Base-by-base conservation (phyloP, 2,888 invertebrate species). In the Cepaea hortensis region DNA sequence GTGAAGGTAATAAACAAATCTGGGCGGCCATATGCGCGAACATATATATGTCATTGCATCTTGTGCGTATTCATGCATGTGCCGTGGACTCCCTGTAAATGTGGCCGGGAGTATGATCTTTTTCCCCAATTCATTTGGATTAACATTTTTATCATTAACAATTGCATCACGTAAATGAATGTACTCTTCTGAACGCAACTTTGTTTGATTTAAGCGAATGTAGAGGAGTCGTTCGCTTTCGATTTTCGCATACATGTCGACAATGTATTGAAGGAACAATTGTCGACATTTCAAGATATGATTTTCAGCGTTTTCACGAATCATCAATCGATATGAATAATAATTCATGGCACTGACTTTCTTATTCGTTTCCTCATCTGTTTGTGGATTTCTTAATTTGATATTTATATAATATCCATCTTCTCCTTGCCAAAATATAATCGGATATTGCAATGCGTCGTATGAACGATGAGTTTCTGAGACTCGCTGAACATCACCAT, bases 361-460 rank as follows among this genome's bases (percentile, higher is more conserved):
- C 76, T 89, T 88, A 61, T 88, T 91, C 86, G 88, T 91, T 85
- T 89, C 91, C 68, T 82, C 15, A 61, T n/a, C 3, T 76, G 84
- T 84, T 20, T 76, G 20, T 48, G 84, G 76, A 76, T 84, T 65
- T 20, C n/a, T 62, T 13, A n/a, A 62, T 55, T 23, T 84, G 18
- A 84, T 9, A 5, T 35, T 18, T 1, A 88, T 84, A 76, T 85
- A 65, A 73, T 90, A 90, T 4, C 89, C 89, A 84, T 89, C 90
- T 68, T 87, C 82, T 5, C 89, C 90, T 48, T 55, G 55, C 55
- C 55, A 55, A 55, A 55, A 55, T 55, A 55, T 9, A 55, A 55
- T 11, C 11, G 55, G 80, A 50, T 11, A 72, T 72, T 72, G 72
- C 35, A 72, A 72, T 23, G 11, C 7, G 35, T 72, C 72, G 35